Conservation (phyloP, 2,888 invertebrate species). For the Empis livida region DNA sequence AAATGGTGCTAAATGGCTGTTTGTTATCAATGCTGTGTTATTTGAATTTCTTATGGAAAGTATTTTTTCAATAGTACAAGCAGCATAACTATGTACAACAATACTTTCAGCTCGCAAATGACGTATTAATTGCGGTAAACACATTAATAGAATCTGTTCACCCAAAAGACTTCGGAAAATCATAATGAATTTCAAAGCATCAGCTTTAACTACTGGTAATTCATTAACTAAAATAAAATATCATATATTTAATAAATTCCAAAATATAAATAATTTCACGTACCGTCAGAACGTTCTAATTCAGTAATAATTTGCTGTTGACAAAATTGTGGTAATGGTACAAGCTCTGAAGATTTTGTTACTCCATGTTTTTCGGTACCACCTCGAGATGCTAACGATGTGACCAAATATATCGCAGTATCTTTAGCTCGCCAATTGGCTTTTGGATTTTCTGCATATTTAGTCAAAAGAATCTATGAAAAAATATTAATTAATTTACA, state of each 20-base stretch:
- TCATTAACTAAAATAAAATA: conserved; percentile 54
- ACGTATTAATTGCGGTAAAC: conserved; percentile 65
- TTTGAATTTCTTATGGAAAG: conserved; percentile 56
- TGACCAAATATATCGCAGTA: conserved; percentile 91
- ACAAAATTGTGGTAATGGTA: conserved; percentile 82
- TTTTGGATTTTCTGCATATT: conserved; percentile 61
- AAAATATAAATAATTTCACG: conserved; percentile 13
- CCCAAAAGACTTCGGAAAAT: conserved; percentile 87
- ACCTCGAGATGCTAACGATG: conserved; percentile 83
- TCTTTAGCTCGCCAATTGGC: conserved; percentile 90
- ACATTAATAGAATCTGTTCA: conserved; percentile 56
- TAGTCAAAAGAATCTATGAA: conserved; percentile 39
- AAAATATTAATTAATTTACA: background rate
- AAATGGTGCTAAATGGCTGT: conserved; percentile 50
- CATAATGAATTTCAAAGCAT: conserved; percentile 92
- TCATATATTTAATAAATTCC: background rate
- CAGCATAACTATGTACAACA: conserved; percentile 92
- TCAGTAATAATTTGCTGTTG: conserved; percentile 78
- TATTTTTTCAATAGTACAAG: conserved; percentile 81
- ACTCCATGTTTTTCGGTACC: conserved; percentile 82
- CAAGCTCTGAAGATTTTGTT: conserved; percentile 79
- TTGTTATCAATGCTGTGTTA: conserved; percentile 43
- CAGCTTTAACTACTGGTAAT: conserved; percentile 86
- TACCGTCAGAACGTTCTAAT: conserved; percentile 59
- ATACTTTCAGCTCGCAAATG: conserved; percentile 64